Percentiles rank a stretch among this genome's conserved stretches.
Conservation (phyloP, 1,140 invertebrate genomes). For the Heliconius eleuchia region DNA sequence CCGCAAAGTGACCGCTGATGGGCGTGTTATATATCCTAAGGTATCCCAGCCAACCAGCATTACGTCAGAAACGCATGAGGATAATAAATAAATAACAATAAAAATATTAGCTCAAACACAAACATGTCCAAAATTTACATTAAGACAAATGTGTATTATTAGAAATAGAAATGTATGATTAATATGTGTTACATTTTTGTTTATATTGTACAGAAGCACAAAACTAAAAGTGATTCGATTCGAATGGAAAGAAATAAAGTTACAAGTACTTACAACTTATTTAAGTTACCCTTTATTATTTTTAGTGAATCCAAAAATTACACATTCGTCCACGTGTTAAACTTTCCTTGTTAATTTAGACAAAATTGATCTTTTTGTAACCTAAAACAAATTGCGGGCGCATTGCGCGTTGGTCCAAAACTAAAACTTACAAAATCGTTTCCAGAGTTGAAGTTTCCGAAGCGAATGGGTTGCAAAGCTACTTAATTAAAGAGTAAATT, state of each 20-base stretch:
- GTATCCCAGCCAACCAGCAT: neutral
- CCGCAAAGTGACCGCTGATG: neutral
- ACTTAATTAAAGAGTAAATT: constrained; percentile 42
- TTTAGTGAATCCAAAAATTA: neutral
- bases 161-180: too few relatives aligned
- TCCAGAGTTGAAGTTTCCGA: constrained; percentile 3
- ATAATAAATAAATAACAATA: neutral
- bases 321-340: neutral
- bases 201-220: too few relatives aligned
- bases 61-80: neutral
- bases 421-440: constrained; percentile 31
- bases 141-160: neutral
- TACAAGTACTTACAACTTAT: too few relatives aligned
- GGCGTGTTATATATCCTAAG: neutral
- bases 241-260: too few relatives aligned
- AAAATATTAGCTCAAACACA: neutral
- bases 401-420: constrained; percentile 17
- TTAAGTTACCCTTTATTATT: neutral
- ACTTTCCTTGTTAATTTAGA: neutral
- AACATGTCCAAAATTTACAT: neutral
- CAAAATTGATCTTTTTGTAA: neutral
- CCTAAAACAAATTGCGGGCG: neutral
- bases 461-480: constrained; percentile 18
- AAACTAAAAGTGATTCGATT: too few relatives aligned
- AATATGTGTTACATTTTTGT: too few relatives aligned